Evolutionary conservation across 2,797 vertebrate species (phyloP).

Genomic region (Pantherophis vulpinus): DNA sequence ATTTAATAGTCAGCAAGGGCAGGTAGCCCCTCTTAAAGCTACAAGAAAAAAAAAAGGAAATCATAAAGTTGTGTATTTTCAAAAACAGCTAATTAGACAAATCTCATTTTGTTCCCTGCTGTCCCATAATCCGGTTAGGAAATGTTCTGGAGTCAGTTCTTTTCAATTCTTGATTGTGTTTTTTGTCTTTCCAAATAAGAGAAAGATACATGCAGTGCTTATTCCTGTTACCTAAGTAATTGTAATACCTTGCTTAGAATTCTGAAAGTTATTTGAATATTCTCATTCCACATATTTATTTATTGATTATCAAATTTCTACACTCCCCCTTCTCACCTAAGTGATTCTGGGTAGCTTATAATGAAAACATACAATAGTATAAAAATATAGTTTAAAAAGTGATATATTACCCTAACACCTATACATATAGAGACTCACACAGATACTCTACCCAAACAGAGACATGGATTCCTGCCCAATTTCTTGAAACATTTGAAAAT

Average conservation of each 20-base stretch:
- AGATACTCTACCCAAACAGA: not conserved
- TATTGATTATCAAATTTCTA: not conserved
- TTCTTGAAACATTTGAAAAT: not conserved
- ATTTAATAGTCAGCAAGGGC: constrained; percentile 50
- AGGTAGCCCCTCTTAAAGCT: constrained; percentile 52
- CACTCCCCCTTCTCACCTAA: not conserved
- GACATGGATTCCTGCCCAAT: not conserved
- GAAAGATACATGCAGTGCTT: not conserved
- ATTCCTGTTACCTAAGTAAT: not conserved
- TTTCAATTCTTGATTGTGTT: not conserved
- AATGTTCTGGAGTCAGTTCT: not conserved
- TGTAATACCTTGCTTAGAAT: not conserved
- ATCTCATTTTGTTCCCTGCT: not conserved
- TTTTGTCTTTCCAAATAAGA: not conserved
- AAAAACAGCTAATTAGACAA: not conserved
- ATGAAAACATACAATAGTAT: not conserved
- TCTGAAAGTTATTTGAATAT: not conserved
- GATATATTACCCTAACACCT: not conserved
- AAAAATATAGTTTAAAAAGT: not conserved
- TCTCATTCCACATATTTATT: not conserved
- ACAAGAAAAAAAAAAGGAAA: constrained; percentile 34
- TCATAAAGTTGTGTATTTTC: constrained; percentile 40
- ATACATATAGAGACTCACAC: too few relatives aligned
- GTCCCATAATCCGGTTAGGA: not conserved
- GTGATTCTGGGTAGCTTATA: not conserved